Percentiles rank a stretch among this genome's conserved stretches.
Evolutionary conservation across 2,888 invertebrate genomes (phyloP).

Genomic region (Andrena chrysosceles): DNA sequence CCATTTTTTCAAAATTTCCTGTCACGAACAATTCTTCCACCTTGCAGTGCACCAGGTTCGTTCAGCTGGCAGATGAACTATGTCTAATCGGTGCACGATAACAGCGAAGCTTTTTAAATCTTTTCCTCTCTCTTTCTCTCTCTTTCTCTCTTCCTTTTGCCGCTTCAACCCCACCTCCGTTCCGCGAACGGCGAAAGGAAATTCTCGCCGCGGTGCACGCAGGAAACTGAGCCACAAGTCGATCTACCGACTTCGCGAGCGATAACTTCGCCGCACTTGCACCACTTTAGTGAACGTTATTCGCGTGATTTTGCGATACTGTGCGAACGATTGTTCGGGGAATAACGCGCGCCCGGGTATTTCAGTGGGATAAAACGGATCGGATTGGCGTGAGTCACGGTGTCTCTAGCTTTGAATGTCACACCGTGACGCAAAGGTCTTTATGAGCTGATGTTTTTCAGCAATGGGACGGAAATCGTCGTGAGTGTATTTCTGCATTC

Average conservation of each 20-base stretch:
- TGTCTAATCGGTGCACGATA: constrained; percentile 50
- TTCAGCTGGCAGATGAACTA: constrained; percentile 2
- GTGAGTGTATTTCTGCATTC: not conserved
- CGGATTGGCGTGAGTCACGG: constrained; percentile 16
- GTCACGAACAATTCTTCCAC: not conserved
- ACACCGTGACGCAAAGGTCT: constrained; percentile 8
- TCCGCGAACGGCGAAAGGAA: constrained; percentile 24
- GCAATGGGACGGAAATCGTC: not conserved
- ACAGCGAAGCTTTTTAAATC: constrained; percentile 52
- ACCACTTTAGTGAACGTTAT: not conserved
- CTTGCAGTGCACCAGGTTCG: not conserved
- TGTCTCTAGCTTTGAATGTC: not conserved
- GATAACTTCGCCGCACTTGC: not conserved
- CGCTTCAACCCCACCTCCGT: constrained; percentile 22
- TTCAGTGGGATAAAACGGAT: not conserved
- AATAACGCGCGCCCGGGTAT: constrained; percentile 8
- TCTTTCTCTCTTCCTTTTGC: constrained; percentile 32
- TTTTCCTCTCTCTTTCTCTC: constrained; percentile 35
- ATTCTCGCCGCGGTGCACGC: not conserved
- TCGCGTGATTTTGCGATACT: not conserved
- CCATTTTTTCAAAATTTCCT: not conserved
- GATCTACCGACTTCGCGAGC: constrained; percentile 10
- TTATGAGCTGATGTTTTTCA: not conserved
- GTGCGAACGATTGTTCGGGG: not conserved
- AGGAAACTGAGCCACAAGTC: not conserved